Conservation (phyloP, 2,888 invertebrate genomes). For the Laothoe populi region DNA sequence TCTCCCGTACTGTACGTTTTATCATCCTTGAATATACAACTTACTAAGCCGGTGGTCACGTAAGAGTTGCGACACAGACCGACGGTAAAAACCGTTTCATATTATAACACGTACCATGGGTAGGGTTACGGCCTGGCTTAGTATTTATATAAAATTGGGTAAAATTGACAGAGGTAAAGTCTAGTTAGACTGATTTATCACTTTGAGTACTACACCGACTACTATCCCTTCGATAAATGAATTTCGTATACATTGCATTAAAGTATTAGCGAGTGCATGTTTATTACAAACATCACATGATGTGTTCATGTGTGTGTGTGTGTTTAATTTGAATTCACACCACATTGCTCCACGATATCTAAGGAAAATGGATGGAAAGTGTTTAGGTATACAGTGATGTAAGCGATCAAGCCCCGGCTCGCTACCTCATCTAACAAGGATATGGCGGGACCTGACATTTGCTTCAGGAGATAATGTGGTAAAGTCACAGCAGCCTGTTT, state of each 20-base stretch:
- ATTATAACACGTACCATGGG: not conserved
- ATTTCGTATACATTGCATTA: not conserved
- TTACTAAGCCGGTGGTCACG: not conserved
- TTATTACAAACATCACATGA: not conserved
- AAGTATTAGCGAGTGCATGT: not conserved
- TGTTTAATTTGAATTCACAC: constrained; percentile 23
- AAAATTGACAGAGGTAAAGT: too few relatives aligned
- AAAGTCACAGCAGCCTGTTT: not conserved
- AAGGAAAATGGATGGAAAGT: constrained; percentile 24
- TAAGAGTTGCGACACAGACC: constrained; percentile 12
- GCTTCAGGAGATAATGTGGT: not conserved
- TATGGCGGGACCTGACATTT: not conserved
- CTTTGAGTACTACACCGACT: too few relatives aligned
- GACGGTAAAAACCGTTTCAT: constrained; percentile 10
- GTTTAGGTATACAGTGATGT: not conserved
- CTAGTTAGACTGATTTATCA: too few relatives aligned
- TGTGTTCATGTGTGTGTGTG: not conserved
- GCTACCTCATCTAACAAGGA: not conserved
- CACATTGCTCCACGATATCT: constrained; percentile 23
- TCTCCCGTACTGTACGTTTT: not conserved
- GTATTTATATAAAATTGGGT: too few relatives aligned
- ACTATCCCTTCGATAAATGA: too few relatives aligned
- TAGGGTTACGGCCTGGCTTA: not conserved
- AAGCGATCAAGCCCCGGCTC: not conserved
- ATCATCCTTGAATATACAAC: not conserved